Base-by-base conservation (phyloP, 2,888 invertebrate species). In the Tetramorium bicarinatum region DNA sequence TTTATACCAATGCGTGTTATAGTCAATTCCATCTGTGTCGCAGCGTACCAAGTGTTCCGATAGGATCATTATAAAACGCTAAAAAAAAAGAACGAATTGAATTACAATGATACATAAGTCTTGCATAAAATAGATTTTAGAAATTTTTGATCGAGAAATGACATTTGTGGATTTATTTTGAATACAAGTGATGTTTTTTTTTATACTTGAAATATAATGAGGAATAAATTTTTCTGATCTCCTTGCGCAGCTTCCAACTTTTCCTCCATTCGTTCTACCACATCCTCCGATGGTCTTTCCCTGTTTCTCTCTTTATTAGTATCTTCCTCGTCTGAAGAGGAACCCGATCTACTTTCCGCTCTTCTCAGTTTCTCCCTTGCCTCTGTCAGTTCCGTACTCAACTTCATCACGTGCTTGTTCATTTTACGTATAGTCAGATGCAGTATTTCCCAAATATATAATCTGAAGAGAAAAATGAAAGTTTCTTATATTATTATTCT, bases 341-440 rank as follows among this genome's bases (percentile, higher is more conserved):
- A 93, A n/a, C 97, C 97, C 71, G 97, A 97, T 91, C 97, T 97
- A 41, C 97, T 97, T 93, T 98, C 98, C 8, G 97, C 98, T 88
- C 97, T 96, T 18, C 98, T 97, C 34, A 99, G 95, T 91, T 98
- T 98, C 92, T 99, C 99, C 87, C 98, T 96, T 0, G 99, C 98
- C 83, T 98, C 98, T 77, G 96, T 96, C 62, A 99, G 95, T 94
- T 99, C 99, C 47, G 96, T 94, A 95, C 96, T 96, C 83, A 98
- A 95, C 93, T 98, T 98, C 0, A 97, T 97, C 3, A 99, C 99
- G 92, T 99, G 98, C 93, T 98, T 98, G 94, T 98, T 99, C 98
- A 99, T 99, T 95, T 99, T 99, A 92, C 98, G 97, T 72, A 99
- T 98, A 3, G 99, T 99, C 84, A 98, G 95, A 95, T 99, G 99